Base-by-base conservation (phyloP, 1,140 invertebrate genomes). In the Chrysoperla carnea region DNA sequence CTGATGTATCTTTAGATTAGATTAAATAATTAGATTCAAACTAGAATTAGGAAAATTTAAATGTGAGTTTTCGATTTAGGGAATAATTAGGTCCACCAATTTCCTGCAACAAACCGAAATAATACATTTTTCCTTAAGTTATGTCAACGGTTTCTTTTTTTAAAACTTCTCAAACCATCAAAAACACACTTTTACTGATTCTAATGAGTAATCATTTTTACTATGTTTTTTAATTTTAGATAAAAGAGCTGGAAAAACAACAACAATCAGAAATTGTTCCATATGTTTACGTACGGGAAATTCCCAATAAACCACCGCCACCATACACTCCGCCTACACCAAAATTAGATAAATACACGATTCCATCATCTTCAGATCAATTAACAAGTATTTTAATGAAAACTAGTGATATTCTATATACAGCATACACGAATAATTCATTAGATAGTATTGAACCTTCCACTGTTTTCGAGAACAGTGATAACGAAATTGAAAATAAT, bases 301-400 rank as follows among this genome's bases (percentile, higher is more conserved):
- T 79, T 43, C 75, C 76, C n/a, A 74, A 76, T 48, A 81, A 81
- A 54, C 76, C 77, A 8, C 78, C 78, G 6, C 78, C 78, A 0
- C 78, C 78, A 0, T 82, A 81, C 47, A 76, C 70, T 6, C 77
- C 71, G 12, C 74, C 70, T 1, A 59, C 51, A 6, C 49, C 53
- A 13, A 49, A 52, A 43, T 36, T 52, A 6, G 31, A 33, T 11
- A 33, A 33, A 42, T 17, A 40, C 12, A 8, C 55, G 60, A 36
- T 50, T 9, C 31, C n/a, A 12, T 12, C 8, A 12, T 23, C 17
- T 5, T 33, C 60, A 8, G 61, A 68, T 11, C 63, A 70, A 47
- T 49, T 71, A 1, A 62, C 63, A 1, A 48, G 50, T 6, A 62
- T 72, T 12, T 64, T 65, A 0, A 57, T 60, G 29, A 63, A 62